A percentile compares a stretch with the other conserved stretches of the same genome.
These are phyloP conservation scores for Sinohyriopsis cumingii DNA, from an alignment of 2,888 invertebrate species.

Conservation along the genomic window DNA sequence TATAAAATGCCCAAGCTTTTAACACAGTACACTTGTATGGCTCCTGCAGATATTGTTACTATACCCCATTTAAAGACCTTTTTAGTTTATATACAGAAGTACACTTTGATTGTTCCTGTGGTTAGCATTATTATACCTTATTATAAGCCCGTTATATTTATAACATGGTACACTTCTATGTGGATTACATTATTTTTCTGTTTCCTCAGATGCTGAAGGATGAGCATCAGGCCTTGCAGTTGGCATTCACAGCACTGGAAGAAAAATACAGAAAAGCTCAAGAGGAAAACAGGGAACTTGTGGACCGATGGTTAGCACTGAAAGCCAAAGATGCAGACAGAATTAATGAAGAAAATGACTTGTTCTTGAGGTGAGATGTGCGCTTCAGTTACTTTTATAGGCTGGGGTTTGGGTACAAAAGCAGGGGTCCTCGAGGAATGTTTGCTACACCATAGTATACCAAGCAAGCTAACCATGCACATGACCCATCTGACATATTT, in stretches of 20 bases:
- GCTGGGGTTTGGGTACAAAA: not conserved
- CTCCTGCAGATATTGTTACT: too few relatives aligned
- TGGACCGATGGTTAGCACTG: slow-evolving; percentile 85
- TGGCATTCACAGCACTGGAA: slow-evolving; percentile 91
- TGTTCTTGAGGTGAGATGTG: slow-evolving; percentile 45
- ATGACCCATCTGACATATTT: not conserved
- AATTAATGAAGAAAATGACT: slow-evolving; percentile 96
- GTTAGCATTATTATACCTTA: not conserved
- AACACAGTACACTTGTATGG: too few relatives aligned
- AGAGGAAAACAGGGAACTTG: slow-evolving; percentile 70
- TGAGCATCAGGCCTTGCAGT: slow-evolving; percentile 94
- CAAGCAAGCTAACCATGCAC: not conserved
- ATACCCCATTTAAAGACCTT: too few relatives aligned
- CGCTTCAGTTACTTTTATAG: not conserved
- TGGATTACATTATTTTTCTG: not conserved
- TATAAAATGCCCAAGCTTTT: too few relatives aligned
- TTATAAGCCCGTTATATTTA: not conserved
- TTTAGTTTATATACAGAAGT: too few relatives aligned
- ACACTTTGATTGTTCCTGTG: too few relatives aligned
- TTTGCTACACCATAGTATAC: too few relatives aligned
- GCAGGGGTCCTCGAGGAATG: too few relatives aligned
- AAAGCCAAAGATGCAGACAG: slow-evolving; percentile 95
- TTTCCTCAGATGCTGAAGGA: slow-evolving; percentile 83
- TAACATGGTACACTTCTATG: not conserved
- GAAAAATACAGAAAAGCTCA: slow-evolving; percentile 84